Percentiles rank a stretch among this genome's conserved stretches.
phyloP scores from a whole-genome alignment of 2,888 invertebrate genomes.

The Plagodis dolabraria region DNA sequence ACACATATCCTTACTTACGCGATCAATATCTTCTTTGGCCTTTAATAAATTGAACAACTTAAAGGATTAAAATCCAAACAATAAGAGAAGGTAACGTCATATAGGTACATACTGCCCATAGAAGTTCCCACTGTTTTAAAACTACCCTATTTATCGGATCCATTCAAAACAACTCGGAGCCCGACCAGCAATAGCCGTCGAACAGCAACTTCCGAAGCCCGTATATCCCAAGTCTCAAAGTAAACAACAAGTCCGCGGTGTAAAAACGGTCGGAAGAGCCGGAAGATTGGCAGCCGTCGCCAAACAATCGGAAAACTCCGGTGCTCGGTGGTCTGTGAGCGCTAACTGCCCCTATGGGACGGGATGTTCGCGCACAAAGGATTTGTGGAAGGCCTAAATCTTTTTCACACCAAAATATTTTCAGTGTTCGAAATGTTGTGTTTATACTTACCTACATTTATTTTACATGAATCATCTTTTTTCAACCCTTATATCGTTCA shows the following conservation, averaged over 20 bases:
- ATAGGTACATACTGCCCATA: background rate
- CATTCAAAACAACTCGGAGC: constrained; percentile 24
- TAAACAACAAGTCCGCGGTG: constrained; percentile 34
- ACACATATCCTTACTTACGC: too few relatives aligned
- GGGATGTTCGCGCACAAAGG: constrained; percentile 29
- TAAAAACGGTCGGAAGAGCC: constrained; percentile 29
- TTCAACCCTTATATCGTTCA: too few relatives aligned
- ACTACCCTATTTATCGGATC: constrained; percentile 26
- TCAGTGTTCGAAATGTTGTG: background rate
- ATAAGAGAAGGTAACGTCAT: background rate
- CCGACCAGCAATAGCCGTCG: constrained; percentile 19
- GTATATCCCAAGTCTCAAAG: constrained; percentile 32
- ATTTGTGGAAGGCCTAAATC: constrained; percentile 28
- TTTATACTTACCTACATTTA: too few relatives aligned
- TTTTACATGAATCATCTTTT: too few relatives aligned
- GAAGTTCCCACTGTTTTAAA: constrained; percentile 19
- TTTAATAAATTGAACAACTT: too few relatives aligned
- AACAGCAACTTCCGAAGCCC: constrained; percentile 29
- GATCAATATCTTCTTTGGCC: too few relatives aligned
- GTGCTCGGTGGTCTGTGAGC: constrained; percentile 29
- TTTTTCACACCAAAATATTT: constrained; percentile 13
- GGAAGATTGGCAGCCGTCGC: constrained; percentile 36
- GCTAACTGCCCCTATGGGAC: constrained; percentile 43
- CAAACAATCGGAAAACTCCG: constrained; percentile 37
- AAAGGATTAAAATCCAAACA: background rate